phyloP scores from a whole-genome alignment of 2,888 invertebrate genomes.

The Watsonalla cultraria region DNA sequence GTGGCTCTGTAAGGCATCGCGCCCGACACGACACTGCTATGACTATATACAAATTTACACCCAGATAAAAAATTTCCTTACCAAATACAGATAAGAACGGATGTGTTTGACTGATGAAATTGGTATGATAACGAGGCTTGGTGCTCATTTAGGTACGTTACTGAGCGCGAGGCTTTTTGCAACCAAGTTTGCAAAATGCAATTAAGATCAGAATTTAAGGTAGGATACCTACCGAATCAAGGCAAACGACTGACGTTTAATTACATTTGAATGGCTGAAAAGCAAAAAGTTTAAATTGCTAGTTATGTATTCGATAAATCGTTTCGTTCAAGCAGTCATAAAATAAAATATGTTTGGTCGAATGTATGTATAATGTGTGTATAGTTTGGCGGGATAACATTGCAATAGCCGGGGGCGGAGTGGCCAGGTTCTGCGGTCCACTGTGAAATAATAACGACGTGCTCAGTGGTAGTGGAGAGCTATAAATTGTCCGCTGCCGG shows the following conservation, averaged over 20 bases:
- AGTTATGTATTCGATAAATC: constrained; percentile 2
- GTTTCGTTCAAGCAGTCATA: constrained; percentile 31
- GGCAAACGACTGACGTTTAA: not conserved
- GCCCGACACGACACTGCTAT: constrained; percentile 53
- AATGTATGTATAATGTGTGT: constrained; percentile 7
- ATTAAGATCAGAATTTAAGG: not conserved
- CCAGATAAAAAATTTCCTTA: constrained; percentile 39
- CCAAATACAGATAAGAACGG: constrained; percentile 41
- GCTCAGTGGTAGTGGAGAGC: constrained; percentile 53
- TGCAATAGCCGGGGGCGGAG: constrained; percentile 60
- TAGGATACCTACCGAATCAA: not conserved
- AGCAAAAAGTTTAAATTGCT: constrained; percentile 3
- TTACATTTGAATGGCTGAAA: not conserved
- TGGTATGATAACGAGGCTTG: constrained; percentile 46
- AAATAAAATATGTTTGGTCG: constrained; percentile 35
- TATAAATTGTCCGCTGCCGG: constrained; percentile 73
- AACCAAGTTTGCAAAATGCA: not conserved
- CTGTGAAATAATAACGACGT: constrained; percentile 68
- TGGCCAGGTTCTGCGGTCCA: constrained; percentile 50
- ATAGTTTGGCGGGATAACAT: constrained; percentile 48
- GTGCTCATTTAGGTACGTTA: constrained; percentile 33
- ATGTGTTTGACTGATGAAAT: constrained; percentile 53
- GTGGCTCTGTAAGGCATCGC: constrained; percentile 49
- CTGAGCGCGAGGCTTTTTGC: not conserved
- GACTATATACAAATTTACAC: constrained; percentile 57